These are phyloP conservation scores for Stegophylla sp. DNA, from an alignment of 2,888 invertebrate genomes.

Conservation along the genomic window DNA sequence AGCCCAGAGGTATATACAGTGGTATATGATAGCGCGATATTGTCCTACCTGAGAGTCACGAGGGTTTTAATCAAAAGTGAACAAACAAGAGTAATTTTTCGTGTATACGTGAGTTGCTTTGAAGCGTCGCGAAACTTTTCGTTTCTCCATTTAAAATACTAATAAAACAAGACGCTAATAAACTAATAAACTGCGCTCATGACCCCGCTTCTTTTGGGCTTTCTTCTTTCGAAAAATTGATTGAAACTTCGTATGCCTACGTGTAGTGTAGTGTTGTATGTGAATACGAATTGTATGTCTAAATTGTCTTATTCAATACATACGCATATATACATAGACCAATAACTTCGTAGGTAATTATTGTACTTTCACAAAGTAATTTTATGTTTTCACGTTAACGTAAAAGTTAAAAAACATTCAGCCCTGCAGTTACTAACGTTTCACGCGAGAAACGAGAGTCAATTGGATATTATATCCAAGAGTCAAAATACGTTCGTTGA, in stretches of 20 bases:
- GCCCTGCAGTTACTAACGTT: no score
- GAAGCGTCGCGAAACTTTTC: neutral
- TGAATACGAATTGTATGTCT: neutral
- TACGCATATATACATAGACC: neutral
- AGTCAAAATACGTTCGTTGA: neutral
- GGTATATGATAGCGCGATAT: neutral
- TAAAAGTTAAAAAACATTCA: no score
- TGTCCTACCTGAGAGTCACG: neutral
- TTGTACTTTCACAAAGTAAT: neutral
- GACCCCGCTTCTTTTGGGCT: neutral
- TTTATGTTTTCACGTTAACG: neutral
- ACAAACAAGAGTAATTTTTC: conserved; percentile 37
- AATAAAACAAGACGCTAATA: conserved; percentile 32
- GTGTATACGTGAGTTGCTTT: neutral
- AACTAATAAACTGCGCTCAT: conserved; percentile 24
- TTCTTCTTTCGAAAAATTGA: conserved; percentile 9
- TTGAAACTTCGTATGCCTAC: conserved; percentile 6
- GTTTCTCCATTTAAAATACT: conserved; percentile 16
- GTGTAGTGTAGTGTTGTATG: no score
- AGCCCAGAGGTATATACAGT: neutral
- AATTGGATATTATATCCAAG: neutral
- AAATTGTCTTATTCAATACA: neutral
- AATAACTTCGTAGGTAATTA: neutral
- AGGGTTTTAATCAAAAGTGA: conserved; percentile 34
- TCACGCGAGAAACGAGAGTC: neutral